Conservation (phyloP, 2,888 invertebrate genomes). For the Scaeva pyrastri region DNA sequence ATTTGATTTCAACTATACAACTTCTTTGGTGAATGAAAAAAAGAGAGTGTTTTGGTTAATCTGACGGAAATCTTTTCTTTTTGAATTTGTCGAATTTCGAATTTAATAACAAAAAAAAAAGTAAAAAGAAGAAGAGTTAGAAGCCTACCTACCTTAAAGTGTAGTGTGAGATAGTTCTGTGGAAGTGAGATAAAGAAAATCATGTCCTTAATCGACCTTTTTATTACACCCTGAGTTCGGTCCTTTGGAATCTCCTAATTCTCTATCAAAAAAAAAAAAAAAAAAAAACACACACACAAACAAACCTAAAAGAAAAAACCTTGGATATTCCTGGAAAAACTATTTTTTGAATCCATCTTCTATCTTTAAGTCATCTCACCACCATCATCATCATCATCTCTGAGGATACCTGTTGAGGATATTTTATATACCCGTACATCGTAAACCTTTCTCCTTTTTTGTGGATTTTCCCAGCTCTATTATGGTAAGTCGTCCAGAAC, state of each 20-base stretch:
- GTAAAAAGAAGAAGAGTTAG: background rate
- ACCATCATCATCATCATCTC: background rate
- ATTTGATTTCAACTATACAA: background rate
- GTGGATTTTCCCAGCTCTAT: constrained; percentile 61
- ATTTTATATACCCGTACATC: constrained; percentile 18
- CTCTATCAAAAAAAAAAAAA: background rate
- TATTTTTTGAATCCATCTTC: constrained; percentile 25
- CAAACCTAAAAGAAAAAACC: constrained; percentile 28
- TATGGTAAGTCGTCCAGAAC: constrained; percentile 60
- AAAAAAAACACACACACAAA: no score
- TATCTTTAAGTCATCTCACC: constrained; percentile 21
- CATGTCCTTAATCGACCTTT: constrained; percentile 54
- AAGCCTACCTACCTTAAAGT: background rate
- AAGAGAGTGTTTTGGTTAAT: background rate
- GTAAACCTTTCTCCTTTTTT: constrained; percentile 37
- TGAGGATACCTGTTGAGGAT: constrained; percentile 55
- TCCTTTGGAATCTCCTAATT: constrained; percentile 19
- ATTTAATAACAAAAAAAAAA: background rate
- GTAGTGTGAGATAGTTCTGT: constrained; percentile 10
- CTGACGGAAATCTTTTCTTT: background rate
- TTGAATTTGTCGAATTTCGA: background rate
- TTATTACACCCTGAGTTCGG: constrained; percentile 44
- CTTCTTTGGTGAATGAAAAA: background rate
- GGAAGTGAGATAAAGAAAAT: constrained; percentile 29
- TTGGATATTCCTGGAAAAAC: constrained; percentile 61